Conservation (phyloP, 2,888 invertebrate genomes). For the Perizoma affinitatum region DNA sequence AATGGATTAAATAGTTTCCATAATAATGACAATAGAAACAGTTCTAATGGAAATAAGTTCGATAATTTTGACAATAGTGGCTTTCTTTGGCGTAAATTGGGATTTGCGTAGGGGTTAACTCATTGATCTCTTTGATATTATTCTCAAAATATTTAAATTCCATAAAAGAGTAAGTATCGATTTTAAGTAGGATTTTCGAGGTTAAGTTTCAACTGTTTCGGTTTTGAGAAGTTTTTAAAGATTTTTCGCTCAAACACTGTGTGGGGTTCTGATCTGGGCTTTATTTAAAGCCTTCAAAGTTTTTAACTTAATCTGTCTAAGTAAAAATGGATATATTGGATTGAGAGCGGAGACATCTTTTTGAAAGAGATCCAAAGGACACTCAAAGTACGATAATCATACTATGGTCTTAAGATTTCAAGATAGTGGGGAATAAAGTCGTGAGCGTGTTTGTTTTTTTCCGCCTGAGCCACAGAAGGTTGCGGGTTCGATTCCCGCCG, state of each 20-base stretch:
- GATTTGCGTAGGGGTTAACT: slow-evolving; percentile 11
- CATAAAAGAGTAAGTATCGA: background rate
- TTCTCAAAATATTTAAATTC: slow-evolving; percentile 6
- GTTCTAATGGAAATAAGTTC: background rate
- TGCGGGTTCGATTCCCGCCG: no score
- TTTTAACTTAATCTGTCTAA: background rate
- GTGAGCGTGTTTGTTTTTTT: background rate
- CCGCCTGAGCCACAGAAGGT: no score
- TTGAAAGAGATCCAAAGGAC: no score
- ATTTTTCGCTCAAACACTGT: background rate
- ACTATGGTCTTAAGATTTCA: no score
- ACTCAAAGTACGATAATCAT: no score
- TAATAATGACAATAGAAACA: slow-evolving; percentile 15
- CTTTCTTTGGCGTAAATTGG: slow-evolving; percentile 7
- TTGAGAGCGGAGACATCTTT: no score
- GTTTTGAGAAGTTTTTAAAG: slow-evolving; percentile 9
- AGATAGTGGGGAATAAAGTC: no score
- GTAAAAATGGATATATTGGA: background rate
- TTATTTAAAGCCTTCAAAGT: slow-evolving; percentile 1
- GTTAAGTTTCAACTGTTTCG: slow-evolving; percentile 2
- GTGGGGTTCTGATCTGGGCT: no score
- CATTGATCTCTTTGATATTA: slow-evolving; percentile 7
- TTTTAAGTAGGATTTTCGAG: slow-evolving; percentile 2
- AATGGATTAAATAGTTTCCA: slow-evolving; percentile 14
- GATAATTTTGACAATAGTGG: slow-evolving; percentile 3